Base-by-base conservation (phyloP, 2,888 invertebrate species). In the Nyleta sp. region DNA sequence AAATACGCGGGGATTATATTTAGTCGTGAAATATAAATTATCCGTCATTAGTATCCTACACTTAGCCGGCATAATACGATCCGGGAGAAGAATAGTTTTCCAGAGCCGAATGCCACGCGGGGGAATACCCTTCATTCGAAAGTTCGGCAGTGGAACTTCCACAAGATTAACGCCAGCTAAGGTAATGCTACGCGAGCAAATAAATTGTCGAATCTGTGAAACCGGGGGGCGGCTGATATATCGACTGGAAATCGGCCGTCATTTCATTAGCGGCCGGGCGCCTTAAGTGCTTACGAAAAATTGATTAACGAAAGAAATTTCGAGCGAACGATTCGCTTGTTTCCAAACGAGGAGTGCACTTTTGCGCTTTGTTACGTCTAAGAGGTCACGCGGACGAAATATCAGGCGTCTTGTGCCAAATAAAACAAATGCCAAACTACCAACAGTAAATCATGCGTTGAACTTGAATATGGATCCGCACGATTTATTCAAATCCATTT, bases 141-240 rank as follows among this genome's bases (percentile, higher is more conserved):
- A 70, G 76, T 70, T 68, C 64, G 64, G 48, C 57, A 50, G 40
- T 42, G 62, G 60, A 57, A 64, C 68, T 68, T 60, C 18, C 68
- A 44, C 46, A 68, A 75, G 68, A 75, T 70, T 75, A 75, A 68
- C 64, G 75, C 31, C 64, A 50, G 62, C 46, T 50, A 68, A 75
- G 55, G 28, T 67, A 74, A 67, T 55, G 68, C 74, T 24, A 68
- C 60, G 74, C 67, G 67, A 67, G 74, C 67, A 67, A 67, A 74
- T 74, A 74, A 74, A 74, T 74, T 74, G 74, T 74, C 74, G 74
- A 74, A 74, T 67, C 67, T 52, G 74, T 74, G 50, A 67, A 67
- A 74, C 74, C 28, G 6, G 59, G 28, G 65, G 42, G 44, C 15
- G 50, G 31, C 33, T 67, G 74, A 74, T 74, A 74, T 74, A 74